Evolutionary conservation across 2,797 vertebrate species (phyloP).

Genomic region (Oryzias dopingdopingensis): DNA sequence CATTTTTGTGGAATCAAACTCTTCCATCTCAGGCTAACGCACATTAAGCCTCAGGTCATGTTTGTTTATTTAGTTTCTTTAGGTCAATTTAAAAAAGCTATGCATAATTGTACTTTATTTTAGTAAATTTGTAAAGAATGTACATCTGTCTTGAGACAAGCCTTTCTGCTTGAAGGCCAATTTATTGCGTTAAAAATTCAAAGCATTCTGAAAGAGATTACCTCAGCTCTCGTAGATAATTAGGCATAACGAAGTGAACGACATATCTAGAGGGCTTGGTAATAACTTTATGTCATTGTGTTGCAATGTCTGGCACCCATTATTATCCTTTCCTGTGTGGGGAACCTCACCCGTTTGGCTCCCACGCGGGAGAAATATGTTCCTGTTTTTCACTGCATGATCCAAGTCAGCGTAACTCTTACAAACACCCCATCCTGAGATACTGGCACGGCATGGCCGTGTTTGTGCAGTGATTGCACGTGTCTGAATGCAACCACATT

Average conservation of each 20-base stretch:
- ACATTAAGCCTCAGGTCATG: too few species aligned
- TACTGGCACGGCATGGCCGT: conserved; percentile 33
- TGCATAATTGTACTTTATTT: background rate
- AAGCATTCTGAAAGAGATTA: conserved; percentile 4
- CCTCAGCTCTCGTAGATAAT: conserved; percentile 9
- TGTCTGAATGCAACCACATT: conserved; percentile 45
- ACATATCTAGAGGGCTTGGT: conserved; percentile 14
- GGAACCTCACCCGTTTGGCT: conserved; percentile 32
- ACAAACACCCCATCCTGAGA: background rate
- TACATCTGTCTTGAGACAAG: background rate
- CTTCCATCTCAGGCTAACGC: too few species aligned
- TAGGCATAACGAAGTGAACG: conserved; percentile 4
- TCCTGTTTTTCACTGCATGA: conserved; percentile 14
- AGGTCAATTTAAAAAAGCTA: too few species aligned
- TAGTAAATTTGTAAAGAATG: background rate
- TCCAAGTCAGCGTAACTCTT: conserved; percentile 19
- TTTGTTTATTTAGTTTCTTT: too few species aligned
- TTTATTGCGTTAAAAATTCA: background rate
- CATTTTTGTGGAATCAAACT: too few species aligned
- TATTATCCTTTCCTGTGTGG: conserved; percentile 18
- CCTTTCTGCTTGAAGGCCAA: background rate
- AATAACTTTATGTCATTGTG: conserved; percentile 34
- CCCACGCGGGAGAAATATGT: conserved; percentile 15
- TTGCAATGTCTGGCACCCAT: conserved; percentile 14
- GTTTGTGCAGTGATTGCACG: conserved; percentile 43